Evolutionary conservation across 2,797 vertebrate species (phyloP).

Genomic region (Diplodus puntazzo): DNA sequence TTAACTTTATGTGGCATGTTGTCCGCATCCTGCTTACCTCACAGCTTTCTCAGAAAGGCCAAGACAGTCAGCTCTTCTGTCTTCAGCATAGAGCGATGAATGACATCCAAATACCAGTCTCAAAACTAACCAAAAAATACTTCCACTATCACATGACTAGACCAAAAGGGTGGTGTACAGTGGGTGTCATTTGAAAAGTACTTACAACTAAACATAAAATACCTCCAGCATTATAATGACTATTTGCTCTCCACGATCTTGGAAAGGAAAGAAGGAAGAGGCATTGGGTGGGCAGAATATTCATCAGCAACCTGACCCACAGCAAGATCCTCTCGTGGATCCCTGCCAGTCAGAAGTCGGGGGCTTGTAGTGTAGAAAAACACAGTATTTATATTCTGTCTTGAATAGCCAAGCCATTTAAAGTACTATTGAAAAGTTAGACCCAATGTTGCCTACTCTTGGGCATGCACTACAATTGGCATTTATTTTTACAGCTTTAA

Average conservation of each 20-base stretch:
- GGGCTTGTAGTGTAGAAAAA: slow-evolving; percentile 12
- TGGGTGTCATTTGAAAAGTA: not conserved
- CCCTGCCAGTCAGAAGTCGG: slow-evolving; percentile 11
- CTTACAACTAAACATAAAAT: not conserved
- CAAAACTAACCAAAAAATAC: not conserved
- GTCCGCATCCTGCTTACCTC: slow-evolving; percentile 23
- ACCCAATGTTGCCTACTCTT: slow-evolving; percentile 1
- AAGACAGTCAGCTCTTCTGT: slow-evolving; percentile 4
- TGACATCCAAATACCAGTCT: not conserved
- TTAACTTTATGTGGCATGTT: slow-evolving; percentile 48
- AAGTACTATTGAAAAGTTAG: slow-evolving; percentile 1
- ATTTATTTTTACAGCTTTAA: slow-evolving; percentile 23
- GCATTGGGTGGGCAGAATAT: slow-evolving; percentile 13
- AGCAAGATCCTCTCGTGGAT: slow-evolving; percentile 19
- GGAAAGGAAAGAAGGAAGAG: not conserved
- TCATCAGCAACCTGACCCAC: slow-evolving; percentile 25
- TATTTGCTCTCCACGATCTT: slow-evolving; percentile 5
- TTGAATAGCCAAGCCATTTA: not conserved
- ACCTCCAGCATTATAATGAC: not conserved
- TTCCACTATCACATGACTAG: not conserved
- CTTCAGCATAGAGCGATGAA: not conserved
- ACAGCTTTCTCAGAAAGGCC: slow-evolving; percentile 35
- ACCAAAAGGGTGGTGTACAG: not conserved
- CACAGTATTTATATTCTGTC: not conserved
- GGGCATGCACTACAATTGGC: slow-evolving; percentile 23